phyloP scores from a whole-genome alignment of 2,113 vertebrate genomes.

The Benitochromis conjunctus region DNA sequence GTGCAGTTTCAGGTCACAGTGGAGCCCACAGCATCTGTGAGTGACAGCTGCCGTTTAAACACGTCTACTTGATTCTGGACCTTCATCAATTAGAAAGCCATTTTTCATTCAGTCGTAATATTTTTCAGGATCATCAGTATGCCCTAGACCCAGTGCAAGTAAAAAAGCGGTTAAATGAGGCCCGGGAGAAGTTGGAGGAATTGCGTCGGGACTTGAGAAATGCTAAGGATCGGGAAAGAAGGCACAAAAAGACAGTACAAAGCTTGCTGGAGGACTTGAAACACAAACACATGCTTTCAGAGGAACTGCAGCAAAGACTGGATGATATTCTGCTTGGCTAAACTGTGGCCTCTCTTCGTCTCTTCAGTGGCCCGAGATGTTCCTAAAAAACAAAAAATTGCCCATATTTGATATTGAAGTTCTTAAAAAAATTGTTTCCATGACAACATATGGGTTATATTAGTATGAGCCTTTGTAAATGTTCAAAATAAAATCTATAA shows the following conservation, averaged over 20 bases:
- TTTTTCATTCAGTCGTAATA: not conserved
- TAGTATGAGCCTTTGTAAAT: not conserved
- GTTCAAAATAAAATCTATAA: not conserved
- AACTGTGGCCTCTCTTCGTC: not conserved
- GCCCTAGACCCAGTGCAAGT: not conserved
- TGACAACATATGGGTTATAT: not conserved
- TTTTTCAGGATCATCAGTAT: not conserved
- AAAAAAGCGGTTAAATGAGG: not conserved
- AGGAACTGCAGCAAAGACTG: not conserved
- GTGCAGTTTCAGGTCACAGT: not conserved
- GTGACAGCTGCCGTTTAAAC: not conserved
- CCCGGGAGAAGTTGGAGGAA: not conserved
- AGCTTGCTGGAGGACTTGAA: not conserved
- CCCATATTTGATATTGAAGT: not conserved
- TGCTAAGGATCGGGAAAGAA: not conserved
- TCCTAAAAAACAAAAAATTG: not conserved
- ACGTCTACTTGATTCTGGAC: not conserved
- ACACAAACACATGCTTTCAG: not conserved
- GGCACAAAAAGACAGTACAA: not conserved
- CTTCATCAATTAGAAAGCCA: not conserved
- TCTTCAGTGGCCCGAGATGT: accelerated
- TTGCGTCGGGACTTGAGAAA: not conserved
- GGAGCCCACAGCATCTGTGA: not conserved
- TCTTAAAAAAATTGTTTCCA: not conserved
- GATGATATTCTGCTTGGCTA: not conserved